Base-by-base conservation (phyloP, 2,888 invertebrate species). In the Polyommatus icarus region DNA sequence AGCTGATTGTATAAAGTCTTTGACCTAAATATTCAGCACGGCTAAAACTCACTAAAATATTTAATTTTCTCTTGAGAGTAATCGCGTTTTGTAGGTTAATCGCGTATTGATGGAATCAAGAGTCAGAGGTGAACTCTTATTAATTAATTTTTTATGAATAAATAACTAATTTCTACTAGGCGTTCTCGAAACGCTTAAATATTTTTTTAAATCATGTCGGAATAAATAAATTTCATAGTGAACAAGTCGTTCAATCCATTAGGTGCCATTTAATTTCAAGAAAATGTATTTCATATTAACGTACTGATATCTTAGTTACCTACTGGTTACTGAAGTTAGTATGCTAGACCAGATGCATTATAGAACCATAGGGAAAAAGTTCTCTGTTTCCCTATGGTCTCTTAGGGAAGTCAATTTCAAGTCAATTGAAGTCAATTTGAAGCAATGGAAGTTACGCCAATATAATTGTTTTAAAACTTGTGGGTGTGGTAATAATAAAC, bases 61-160 rank as follows among this genome's bases (percentile, higher is more conserved):
- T 32, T 15, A 67, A 67, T 32, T 67, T 67, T 24, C 61, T 61
- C 12, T 67, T 67, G 7, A 67, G 67, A 29, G 29, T 67, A 29
- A 67, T 67, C 29, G 61, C 29, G 24, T 67, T 67, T 67, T 24
- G 61, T 67, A 67, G 61, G 61, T 24, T 67, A 67, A 67, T 67
- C 67, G 67, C 67, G 29, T 67, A 29, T 67, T 67, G 15, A 67
- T 29, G 24, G 18, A 67, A 32, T 18, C 18, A 67, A 67, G 67
- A 67, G 67, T 32, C 67, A 67, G 29, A 67, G 29, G 67, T 67
- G 67, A 67, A 67, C 12, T 10, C 24, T 61, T 5, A 61, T 32
- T 32, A 32, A 67, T 67, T 32, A 67, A 32, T 15, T 29, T 32
- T 29, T 18, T 18, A 67, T 67, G 15, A 61, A 24, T 67, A 67